phyloP scores from a whole-genome alignment of 2,888 invertebrate genomes.

The Galeopsomyia nigrocyanea region DNA sequence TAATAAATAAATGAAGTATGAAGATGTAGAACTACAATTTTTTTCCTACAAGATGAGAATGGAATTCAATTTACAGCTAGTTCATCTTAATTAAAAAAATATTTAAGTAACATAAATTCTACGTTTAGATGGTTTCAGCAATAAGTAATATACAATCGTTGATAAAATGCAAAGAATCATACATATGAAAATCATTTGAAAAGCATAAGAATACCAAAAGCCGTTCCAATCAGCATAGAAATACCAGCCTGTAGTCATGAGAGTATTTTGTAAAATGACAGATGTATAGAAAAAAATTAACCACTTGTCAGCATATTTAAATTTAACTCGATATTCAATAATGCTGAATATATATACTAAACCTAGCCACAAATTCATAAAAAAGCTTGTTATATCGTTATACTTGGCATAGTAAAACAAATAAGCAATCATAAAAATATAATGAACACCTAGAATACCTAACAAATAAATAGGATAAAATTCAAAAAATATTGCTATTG shows the following conservation, averaged over 20 bases:
- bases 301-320: conserved; percentile 80
- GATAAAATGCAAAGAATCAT: conserved; percentile 62
- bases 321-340: conserved; percentile 84
- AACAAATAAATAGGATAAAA: conserved; percentile 72
- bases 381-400: conserved; percentile 68
- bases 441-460: conserved; percentile 75
- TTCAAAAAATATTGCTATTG: conserved; percentile 78
- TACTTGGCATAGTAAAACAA: conserved; percentile 78
- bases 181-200: conserved; percentile 75
- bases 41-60: conserved; percentile 31
- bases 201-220: conserved; percentile 81
- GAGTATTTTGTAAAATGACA: conserved; percentile 76
- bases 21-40: conserved; percentile 30
- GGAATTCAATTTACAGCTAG: conserved; percentile 27
- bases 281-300: conserved; percentile 78
- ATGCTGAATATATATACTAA: conserved; percentile 82
- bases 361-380: conserved; percentile 75
- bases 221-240: conserved; percentile 72
- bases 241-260: conserved; percentile 81
- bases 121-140: conserved; percentile 63
- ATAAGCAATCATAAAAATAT: conserved; percentile 76
- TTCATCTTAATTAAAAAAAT: conserved; percentile 9
- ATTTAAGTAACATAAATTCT: conserved; percentile 56
- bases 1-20: conserved; percentile 26
- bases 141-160: conserved; percentile 58